These are phyloP conservation scores for Galbula dea DNA, from an alignment of 2,113 vertebrate genomes.

Conservation along the genomic window DNA sequence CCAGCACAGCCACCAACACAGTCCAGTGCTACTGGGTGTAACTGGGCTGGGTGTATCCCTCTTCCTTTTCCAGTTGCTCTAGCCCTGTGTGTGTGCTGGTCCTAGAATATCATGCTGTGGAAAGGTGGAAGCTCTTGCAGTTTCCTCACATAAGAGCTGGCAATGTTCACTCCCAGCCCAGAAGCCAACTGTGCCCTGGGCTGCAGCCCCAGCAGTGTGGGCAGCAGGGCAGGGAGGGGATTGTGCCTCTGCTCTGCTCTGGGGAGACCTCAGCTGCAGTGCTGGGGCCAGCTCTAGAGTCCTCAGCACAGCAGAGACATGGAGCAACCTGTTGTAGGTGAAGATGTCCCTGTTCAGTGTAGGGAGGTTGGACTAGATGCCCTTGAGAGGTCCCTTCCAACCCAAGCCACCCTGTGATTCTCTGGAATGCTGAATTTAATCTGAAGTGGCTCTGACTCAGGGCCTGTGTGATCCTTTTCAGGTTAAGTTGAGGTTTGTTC, in stretches of 20 bases:
- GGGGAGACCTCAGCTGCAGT: too few relatives aligned
- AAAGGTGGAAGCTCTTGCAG: background rate
- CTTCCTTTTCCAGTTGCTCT: background rate
- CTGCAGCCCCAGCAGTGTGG: too few relatives aligned
- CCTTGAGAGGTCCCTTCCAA: background rate
- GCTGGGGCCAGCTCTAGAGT: too few relatives aligned
- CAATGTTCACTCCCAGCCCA: too few relatives aligned
- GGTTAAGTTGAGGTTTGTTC: background rate
- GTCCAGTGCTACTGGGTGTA: background rate
- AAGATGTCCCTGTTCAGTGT: background rate
- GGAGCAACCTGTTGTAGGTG: background rate
- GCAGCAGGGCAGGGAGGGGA: too few relatives aligned
- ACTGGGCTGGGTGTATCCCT: background rate
- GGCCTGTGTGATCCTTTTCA: background rate
- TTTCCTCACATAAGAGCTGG: background rate
- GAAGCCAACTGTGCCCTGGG: too few relatives aligned
- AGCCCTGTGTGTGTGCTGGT: fast-evolving
- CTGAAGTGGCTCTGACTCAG: fast-evolving
- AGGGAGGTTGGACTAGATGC: background rate
- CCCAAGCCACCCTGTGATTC: background rate
- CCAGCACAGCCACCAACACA: background rate
- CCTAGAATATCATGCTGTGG: fast-evolving
- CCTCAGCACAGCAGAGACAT: too few relatives aligned
- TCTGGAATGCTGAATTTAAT: background rate
- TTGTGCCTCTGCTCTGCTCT: too few relatives aligned